phyloP scores from a whole-genome alignment of 2,797 vertebrate species.

The Typhlichthys eigenmanni region DNA sequence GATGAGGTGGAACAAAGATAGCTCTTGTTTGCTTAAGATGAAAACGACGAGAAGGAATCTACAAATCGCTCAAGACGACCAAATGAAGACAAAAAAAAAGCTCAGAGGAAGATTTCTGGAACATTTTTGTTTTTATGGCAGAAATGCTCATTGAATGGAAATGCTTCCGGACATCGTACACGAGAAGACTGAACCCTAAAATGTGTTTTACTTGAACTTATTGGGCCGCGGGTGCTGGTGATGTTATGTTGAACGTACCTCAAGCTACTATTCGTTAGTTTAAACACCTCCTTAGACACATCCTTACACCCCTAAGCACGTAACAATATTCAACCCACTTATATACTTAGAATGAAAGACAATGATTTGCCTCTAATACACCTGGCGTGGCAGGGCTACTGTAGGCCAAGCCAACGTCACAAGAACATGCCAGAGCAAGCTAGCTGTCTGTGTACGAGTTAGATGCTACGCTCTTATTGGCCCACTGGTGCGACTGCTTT shows the following conservation, averaged over 20 bases:
- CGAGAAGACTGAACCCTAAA: conserved; percentile 27
- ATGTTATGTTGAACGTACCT: conserved; percentile 73
- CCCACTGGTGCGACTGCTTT: conserved; percentile 51
- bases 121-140: conserved; percentile 35
- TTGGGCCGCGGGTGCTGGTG: conserved; percentile 45
- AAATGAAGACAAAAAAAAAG: conserved; percentile 69
- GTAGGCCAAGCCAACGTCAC: conserved; percentile 56
- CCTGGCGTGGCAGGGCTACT: conserved; percentile 53
- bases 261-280: conserved; percentile 55
- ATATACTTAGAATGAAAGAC: too few species aligned
- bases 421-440: conserved; percentile 12
- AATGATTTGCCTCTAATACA: too few species aligned
- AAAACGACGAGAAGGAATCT: conserved; percentile 41
- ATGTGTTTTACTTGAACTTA: conserved; percentile 76
- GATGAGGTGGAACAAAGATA: conserved; percentile 68
- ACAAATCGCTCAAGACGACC: conserved; percentile 76
- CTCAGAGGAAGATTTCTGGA: conserved; percentile 41
- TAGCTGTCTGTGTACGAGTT: conserved; percentile 41
- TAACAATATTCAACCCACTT: conserved; percentile 40
- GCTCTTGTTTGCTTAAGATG: conserved; percentile 52
- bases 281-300: conserved; percentile 32
- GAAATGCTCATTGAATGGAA: conserved; percentile 45
- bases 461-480: conserved; percentile 33
- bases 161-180: conserved; percentile 21
- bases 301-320: conserved; percentile 46